Conservation (phyloP, 2,797 vertebrate genomes). For the Craterocephalus amniculus region DNA sequence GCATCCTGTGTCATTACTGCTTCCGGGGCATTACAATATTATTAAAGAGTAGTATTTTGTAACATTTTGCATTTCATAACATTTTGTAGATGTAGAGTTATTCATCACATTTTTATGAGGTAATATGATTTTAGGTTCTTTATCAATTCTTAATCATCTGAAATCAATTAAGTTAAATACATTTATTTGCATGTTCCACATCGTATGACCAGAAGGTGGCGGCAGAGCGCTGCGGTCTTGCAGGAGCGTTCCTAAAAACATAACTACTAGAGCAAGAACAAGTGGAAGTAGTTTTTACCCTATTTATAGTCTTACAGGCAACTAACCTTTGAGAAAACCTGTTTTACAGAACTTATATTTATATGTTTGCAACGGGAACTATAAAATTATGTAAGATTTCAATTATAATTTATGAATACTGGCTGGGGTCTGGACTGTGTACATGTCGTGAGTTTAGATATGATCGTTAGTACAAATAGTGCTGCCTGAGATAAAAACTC, state of each 20-base stretch:
- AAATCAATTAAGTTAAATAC: background rate
- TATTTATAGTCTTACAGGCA: accelerated
- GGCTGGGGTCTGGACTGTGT: accelerated
- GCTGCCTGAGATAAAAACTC: background rate
- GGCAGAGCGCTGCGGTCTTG: conserved; percentile 2
- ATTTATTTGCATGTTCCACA: background rate
- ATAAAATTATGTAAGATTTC: accelerated
- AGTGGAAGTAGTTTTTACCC: accelerated
- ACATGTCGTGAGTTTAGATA: background rate
- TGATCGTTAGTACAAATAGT: accelerated
- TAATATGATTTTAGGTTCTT: too few species aligned
- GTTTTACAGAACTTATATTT: background rate
- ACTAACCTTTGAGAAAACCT: background rate
- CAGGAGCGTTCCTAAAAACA: background rate
- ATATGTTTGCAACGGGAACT: accelerated
- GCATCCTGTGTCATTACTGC: too few species aligned
- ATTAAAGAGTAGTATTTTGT: background rate
- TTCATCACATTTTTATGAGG: background rate
- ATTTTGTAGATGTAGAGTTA: background rate
- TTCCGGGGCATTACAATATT: too few species aligned
- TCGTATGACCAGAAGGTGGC: conserved; percentile 25
- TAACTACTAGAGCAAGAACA: background rate
- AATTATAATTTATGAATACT: accelerated
- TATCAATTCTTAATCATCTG: too few species aligned
- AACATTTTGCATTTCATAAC: background rate